Base-by-base conservation (phyloP, 92 coral and sea anemone species). In the Plumapathes pennacea region DNA sequence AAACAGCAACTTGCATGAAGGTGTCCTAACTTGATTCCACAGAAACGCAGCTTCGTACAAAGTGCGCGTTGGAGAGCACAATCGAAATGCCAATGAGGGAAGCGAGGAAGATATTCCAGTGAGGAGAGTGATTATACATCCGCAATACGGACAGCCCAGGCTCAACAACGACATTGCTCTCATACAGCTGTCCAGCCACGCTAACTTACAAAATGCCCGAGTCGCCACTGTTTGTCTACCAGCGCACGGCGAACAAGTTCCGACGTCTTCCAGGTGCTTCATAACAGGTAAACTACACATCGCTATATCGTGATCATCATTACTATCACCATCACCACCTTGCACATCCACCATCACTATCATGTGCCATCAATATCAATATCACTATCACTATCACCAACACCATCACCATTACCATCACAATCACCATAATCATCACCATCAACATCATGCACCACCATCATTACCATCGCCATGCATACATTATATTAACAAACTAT, bases 41-140 rank as follows among this genome's bases (percentile, higher is more conserved):
- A 58, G 51, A 14, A 30, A 49, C 7, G 52, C 50, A 5, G 19
- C 19, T 9, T 58, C 15, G 17, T 82, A 86, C 68, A 24, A 46
- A 13, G 64, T 86, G 37, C 77, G 83, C 22, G 71, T 86, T 26
- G 95, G 95, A 12, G 95, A 86, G 3, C 89, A 86, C 71, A 78
- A 86, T 51, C 85, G 89, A 9, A 39, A 51, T 22, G 49, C 19
- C 4, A 45, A 42, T 36, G 95, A 86, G n/a, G 83, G 83, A 44
- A 64, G 70, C 10, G 95, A 86, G 50, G 71, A 78, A 34, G 41
- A 50, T 10, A 82, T 86, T 15, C 44, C 31, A 25, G 95, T 71
- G 19, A 64, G 64, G 49, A 46, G 50, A 41, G 57, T 76, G 14
- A 18, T 81, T 20, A 31, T 38, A 10, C 89, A 81, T 54, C 64